Evolutionary conservation across 2,888 invertebrate species (phyloP), one percentile per base, ranked within the genome.

Genomic region (Tridacna gigas): DNA sequence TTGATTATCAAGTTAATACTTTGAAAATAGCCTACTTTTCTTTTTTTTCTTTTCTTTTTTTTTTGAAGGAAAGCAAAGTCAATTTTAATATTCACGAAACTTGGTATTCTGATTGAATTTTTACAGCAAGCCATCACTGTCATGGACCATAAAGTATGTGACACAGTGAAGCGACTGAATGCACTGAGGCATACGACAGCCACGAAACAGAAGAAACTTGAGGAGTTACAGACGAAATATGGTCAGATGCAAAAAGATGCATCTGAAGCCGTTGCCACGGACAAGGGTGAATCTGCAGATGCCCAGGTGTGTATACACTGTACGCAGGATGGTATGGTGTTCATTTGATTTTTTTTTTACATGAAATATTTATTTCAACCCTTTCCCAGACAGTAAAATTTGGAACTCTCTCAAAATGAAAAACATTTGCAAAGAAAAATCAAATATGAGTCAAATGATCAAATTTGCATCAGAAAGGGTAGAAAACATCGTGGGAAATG

Each of bases 81-180:
- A 26, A 47, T 56, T 56, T 56, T 18, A 1, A 20, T 56, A 56
- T 56, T 56, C 20, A 18, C 9, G 4, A 20, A 20, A 37, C 26
- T 63, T 65, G 37, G 26, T 47, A 4, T 56, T 61, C 25, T 61
- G n/a, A 20, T 22, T 20, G n/a, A 13, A 25, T 69, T 9, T 48
- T 67, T 79, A 20, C 88, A 94, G 94, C 92, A 93, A 88, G 95
- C 94, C 67, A 93, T 95, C 75, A 91, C 90, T 15, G 91, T 94
- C 63, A 93, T 95, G 92, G 95, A 95, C 83, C 92, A 95, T 88
- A 94, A 95, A 88, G 93, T 94, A 0, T 92, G 94, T 82, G 95
- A 95, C 88, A 91, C 92, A 1, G 91, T 93, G 61, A 95, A 95
- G 81, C 89, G 91, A 48, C 88, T 95, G 75, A 95, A 95, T 89